These are phyloP conservation scores for Heliconius erato DNA, from an alignment of 2,888 invertebrate species.

Conservation along the genomic window DNA sequence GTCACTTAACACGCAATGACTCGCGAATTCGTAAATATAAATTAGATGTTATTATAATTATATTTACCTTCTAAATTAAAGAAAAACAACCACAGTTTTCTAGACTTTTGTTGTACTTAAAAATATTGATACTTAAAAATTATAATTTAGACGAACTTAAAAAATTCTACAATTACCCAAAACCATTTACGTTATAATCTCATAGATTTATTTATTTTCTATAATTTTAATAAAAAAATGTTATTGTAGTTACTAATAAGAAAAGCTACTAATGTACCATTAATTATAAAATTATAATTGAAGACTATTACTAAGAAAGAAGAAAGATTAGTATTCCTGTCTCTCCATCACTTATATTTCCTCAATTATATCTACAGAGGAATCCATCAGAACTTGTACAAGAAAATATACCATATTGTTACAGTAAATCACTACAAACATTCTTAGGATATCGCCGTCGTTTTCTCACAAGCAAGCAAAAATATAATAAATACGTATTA, in stretches of 20 bases:
- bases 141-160: too few relatives aligned
- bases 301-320: not conserved
- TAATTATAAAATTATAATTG: not conserved
- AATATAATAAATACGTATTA: slow-evolving; percentile 19
- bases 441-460: slow-evolving; percentile 37
- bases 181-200: too few relatives aligned
- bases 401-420: slow-evolving; percentile 38
- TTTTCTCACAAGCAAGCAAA: slow-evolving; percentile 46
- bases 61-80: too few relatives aligned
- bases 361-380: slow-evolving; percentile 12
- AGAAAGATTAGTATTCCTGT: not conserved
- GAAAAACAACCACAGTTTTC: too few relatives aligned
- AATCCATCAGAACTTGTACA: slow-evolving; percentile 26
- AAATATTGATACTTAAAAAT: too few relatives aligned
- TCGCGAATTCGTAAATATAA: too few relatives aligned
- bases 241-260: not conserved
- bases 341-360: slow-evolving; percentile 14
- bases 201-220: too few relatives aligned
- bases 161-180: too few relatives aligned
- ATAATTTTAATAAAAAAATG: not conserved
- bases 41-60: too few relatives aligned
- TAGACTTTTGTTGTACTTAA: too few relatives aligned
- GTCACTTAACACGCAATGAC: too few relatives aligned
- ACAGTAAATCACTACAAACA: slow-evolving; percentile 41
- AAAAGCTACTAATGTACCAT: not conserved